Evolutionary conservation across 2,113 vertebrate species (phyloP), one percentile per base, ranked within the genome.

Genomic region (Lates calcarifer): DNA sequence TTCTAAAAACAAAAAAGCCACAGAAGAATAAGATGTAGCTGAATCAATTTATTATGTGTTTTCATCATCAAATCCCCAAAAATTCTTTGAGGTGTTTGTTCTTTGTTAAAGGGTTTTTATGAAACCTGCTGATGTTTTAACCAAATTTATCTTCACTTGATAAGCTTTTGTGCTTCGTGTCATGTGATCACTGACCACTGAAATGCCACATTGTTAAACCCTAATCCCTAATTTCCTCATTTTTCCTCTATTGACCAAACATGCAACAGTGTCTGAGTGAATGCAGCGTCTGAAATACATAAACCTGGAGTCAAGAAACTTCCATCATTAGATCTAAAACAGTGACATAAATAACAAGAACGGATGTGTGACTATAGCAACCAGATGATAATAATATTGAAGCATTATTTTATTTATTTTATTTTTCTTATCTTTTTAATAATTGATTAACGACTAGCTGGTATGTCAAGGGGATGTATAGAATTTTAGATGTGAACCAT

Each of bases 391-490:
- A 82, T 78, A 37, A 82, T 70, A 83, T 67, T 8, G 58, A 89
- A 86, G 82, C 89, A 69, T 91, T 89, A 74, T 88, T 93, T 91
- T 82, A 91, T 94, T 91, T 91, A 90, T 91, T 90, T 91, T 83
- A 86, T 91, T 92, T 92, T 92, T 91, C 72, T 78, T 89, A 87
- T 94, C 75, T 85, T 92, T 93, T 91, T 92, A 90, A 87, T 74
- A 65, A 94, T 94, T 90, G 79, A 93, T 89, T 85, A 90, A 93
- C 15, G 1, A 57, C 17, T 87, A 88, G 87, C 63, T 33, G 20
- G 90, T 93, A 91, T 57, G 58, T 87, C 73, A 87, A 91, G 87
- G 85, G 90, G 92, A 87, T 95, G 94, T 96, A 88, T 94, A 81
- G 65, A 55, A 3, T 55, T 74, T 86, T 95, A 92, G 91, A 90